phyloP scores from a whole-genome alignment of 2,797 vertebrate genomes.

The Clarias laeviceps region DNA sequence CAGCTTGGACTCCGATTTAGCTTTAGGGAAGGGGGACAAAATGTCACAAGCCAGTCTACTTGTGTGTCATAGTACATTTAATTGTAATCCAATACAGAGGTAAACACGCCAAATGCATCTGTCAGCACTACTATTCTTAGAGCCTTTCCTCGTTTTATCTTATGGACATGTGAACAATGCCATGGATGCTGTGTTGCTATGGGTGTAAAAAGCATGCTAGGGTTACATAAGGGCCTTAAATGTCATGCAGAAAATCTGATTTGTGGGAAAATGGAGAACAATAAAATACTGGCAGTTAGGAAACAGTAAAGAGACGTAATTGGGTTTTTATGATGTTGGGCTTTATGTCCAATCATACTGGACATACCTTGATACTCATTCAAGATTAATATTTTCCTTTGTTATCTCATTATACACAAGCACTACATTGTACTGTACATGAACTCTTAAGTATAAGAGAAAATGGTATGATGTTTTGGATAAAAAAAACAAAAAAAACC shows the following conservation, averaged over 20 bases:
- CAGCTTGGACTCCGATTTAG: background rate
- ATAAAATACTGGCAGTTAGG: background rate
- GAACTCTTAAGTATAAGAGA: background rate
- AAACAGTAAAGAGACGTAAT: background rate
- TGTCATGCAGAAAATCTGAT: constrained; percentile 11
- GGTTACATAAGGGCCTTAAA: constrained; percentile 18
- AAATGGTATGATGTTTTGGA: background rate
- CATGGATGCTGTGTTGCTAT: constrained; percentile 26
- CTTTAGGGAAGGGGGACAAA: background rate
- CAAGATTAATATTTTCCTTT: background rate
- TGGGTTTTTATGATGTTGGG: background rate
- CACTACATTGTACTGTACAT: background rate
- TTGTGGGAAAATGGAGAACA: background rate
- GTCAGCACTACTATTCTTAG: constrained; percentile 51
- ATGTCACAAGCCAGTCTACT: constrained; percentile 21
- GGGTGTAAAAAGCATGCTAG: constrained; percentile 15
- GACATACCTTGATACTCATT: background rate
- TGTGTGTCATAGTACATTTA: constrained; percentile 16
- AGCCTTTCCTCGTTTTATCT: constrained; percentile 35
- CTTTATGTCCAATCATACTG: background rate
- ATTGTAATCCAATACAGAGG: constrained; percentile 50
- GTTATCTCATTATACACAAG: background rate
- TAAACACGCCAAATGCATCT: constrained; percentile 34
- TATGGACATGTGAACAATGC: constrained; percentile 48
- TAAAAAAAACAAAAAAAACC: background rate